These are phyloP conservation scores for Anas platyrhynchos DNA, from an alignment of 2,113 vertebrate species.

Conservation along the genomic window DNA sequence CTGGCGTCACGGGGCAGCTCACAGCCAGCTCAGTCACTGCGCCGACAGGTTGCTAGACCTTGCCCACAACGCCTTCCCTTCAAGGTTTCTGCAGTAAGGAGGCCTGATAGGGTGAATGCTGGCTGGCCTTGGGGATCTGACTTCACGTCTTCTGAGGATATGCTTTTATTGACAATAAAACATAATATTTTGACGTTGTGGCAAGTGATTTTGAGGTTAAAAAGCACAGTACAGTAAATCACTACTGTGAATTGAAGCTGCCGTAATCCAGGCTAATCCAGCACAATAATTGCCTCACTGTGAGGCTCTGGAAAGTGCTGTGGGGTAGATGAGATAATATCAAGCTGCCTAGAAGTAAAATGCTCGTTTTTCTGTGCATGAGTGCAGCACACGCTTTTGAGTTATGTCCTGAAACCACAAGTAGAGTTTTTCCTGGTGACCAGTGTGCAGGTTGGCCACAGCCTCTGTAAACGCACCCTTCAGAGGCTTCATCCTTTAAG, in stretches of 20 bases:
- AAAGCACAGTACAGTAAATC: not conserved
- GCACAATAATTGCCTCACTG: rapidly evolving
- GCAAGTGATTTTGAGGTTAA: not conserved
- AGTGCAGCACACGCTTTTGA: not conserved
- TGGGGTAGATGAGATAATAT: not conserved
- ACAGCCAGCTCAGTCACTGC: not conserved
- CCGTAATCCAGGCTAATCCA: not conserved
- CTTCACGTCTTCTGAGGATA: not conserved
- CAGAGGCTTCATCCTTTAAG: not conserved
- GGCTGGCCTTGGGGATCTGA: not conserved
- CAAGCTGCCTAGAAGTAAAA: not conserved
- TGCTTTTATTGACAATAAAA: not conserved
- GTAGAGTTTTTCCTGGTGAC: not conserved
- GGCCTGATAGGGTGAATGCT: not conserved
- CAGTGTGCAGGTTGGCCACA: not conserved
- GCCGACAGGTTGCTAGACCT: not conserved
- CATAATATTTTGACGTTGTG: not conserved
- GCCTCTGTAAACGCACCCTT: not conserved
- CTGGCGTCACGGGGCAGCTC: not conserved
- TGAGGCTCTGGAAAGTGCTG: not conserved
- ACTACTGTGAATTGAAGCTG: not conserved
- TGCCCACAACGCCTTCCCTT: not conserved
- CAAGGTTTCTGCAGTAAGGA: not conserved
- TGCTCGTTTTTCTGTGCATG: rapidly evolving
- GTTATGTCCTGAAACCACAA: not conserved